Percentiles rank a stretch among this genome's conserved stretches.
Conservation (phyloP, 2,113 vertebrate genomes). For the Calyptomena viridis region DNA sequence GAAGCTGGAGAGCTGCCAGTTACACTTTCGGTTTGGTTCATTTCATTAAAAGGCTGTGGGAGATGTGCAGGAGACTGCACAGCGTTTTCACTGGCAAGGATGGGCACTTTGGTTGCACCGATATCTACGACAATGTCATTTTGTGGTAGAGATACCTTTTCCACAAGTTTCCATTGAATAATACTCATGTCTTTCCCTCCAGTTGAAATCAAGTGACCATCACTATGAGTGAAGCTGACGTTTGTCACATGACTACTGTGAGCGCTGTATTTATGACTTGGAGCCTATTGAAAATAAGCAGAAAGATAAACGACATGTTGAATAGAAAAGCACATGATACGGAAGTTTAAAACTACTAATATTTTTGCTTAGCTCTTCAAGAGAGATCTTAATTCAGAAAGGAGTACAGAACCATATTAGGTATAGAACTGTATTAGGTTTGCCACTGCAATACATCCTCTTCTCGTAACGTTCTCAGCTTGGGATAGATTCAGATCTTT, state of each 20-base stretch:
- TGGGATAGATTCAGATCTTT: background rate
- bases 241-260: constrained; percentile 99
- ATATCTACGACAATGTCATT: constrained; percentile 73
- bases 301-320: background rate
- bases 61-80: constrained; percentile 30
- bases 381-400: background rate
- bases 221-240: constrained; percentile 90
- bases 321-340: background rate
- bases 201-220: constrained; percentile 93
- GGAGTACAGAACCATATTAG: background rate
- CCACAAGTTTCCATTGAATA: constrained; percentile 94
- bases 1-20: constrained; percentile 58
- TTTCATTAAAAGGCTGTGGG: constrained; percentile 44
- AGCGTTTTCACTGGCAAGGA: constrained; percentile 49
- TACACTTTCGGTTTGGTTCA: constrained; percentile 53
- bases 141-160: constrained; percentile 79
- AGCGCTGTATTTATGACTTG: constrained; percentile 95
- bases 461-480: background rate
- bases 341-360: background rate
- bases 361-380: background rate
- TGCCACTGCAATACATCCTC: background rate
- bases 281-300: constrained; percentile 78
- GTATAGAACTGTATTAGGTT: background rate
- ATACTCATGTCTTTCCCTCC: constrained; percentile 98
- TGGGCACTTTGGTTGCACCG: constrained; percentile 53